These are phyloP conservation scores for Phyto melanocephala DNA, from an alignment of 2,888 invertebrate genomes.

Conservation along the genomic window DNA sequence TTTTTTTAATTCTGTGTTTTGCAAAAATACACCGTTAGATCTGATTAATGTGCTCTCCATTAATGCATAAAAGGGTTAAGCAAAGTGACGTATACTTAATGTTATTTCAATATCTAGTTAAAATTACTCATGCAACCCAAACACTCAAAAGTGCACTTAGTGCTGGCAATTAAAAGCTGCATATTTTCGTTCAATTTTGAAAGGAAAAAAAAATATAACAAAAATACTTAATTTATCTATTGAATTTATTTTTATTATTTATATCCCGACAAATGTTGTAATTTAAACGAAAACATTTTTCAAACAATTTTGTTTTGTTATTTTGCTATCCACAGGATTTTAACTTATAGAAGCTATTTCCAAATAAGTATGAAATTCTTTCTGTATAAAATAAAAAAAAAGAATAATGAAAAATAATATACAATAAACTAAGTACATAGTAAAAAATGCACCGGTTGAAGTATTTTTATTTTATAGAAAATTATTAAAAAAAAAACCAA, in stretches of 20 bases:
- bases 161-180: neutral
- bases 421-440: neutral
- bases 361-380: conserved; percentile 9
- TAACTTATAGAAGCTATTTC: neutral
- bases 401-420: neutral
- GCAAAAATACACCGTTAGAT: too few relatives aligned
- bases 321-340: neutral
- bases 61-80: too few relatives aligned
- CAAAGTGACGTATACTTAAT: neutral
- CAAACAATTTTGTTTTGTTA: too few relatives aligned
- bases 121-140: neutral
- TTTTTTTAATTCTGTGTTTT: too few relatives aligned
- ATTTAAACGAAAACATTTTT: conserved; percentile 9
- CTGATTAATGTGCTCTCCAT: too few relatives aligned
- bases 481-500: neutral
- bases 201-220: neutral
- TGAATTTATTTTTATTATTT: neutral
- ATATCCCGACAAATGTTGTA: neutral
- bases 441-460: neutral
- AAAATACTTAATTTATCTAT: neutral
- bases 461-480: neutral
- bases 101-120: neutral
- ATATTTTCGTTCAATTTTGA: neutral
- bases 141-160: neutral
- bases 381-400: neutral